Percentiles rank a stretch among this genome's conserved stretches.
These are phyloP conservation scores for Limnephilus marmoratus DNA, from an alignment of 2,888 invertebrate species.

Conservation along the genomic window DNA sequence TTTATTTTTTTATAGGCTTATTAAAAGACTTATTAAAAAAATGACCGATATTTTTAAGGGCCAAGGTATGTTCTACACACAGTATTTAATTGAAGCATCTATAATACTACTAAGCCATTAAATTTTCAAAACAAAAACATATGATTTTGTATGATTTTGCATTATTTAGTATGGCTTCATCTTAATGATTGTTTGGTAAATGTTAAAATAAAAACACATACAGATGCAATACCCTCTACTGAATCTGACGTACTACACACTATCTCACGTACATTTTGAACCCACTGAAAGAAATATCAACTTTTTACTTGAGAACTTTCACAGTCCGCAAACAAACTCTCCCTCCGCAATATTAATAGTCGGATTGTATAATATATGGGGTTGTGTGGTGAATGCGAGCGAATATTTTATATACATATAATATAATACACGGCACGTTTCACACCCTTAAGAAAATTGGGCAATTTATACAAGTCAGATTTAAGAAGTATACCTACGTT, in stretches of 20 bases:
- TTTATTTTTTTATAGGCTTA: too few species aligned
- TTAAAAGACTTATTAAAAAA: too few species aligned
- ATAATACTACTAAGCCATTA: too few species aligned
- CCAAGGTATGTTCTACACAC: too few species aligned
- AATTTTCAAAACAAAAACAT: too few species aligned
- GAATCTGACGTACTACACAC: not conserved
- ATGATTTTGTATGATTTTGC: too few species aligned
- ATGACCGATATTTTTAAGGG: too few species aligned
- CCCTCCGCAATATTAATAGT: not conserved
- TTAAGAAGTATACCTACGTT: not conserved
- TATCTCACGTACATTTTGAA: not conserved
- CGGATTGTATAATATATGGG: not conserved
- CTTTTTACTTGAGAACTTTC: not conserved
- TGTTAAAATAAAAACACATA: too few species aligned
- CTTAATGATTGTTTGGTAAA: too few species aligned
- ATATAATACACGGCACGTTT: not conserved
- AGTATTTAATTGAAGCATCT: too few species aligned
- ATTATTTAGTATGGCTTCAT: too few species aligned
- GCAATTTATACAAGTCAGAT: conserved; percentile 1
- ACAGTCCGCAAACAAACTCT: not conserved
- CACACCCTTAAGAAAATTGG: not conserved
- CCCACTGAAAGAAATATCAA: not conserved
- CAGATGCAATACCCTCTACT: too few species aligned
- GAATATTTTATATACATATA: not conserved
- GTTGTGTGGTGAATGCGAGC: not conserved